A percentile compares a stretch with the other conserved stretches of the same genome.
Conservation (phyloP, 2,797 vertebrate species). For the Phrynocephalus forsythii region DNA sequence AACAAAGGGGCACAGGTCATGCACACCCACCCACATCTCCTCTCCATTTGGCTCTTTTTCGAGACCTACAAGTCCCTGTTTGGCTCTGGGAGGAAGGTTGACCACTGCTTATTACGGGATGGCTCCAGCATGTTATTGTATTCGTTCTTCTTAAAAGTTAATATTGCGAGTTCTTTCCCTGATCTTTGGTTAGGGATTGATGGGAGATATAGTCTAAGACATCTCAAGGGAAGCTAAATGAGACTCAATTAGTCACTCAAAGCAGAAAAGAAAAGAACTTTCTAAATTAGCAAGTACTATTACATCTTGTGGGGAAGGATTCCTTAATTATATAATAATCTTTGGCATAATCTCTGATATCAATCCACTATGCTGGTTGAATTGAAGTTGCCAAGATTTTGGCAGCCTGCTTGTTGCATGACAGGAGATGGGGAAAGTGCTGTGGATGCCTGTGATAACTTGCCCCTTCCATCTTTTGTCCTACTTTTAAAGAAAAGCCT, state of each 20-base stretch:
- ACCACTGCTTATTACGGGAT: no score
- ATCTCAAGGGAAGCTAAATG: not conserved
- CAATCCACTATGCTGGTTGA: not conserved
- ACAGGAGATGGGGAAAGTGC: not conserved
- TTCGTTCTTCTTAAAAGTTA: no score
- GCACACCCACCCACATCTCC: no score
- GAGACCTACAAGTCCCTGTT: no score
- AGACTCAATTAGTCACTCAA: not conserved
- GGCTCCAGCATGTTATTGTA: no score
- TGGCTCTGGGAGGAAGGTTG: no score
- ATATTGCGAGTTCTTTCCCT: no score
- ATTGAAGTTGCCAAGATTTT: not conserved
- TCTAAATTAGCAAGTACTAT: not conserved
- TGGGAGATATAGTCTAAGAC: not conserved
- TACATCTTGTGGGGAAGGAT: not conserved
- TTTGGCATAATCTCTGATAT: not conserved
- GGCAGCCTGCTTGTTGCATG: not conserved
- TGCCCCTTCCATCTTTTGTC: not conserved
- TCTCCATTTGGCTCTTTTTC: no score
- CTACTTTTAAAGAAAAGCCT: not conserved
- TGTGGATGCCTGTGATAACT: no score
- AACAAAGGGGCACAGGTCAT: no score
- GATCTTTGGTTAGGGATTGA: not conserved
- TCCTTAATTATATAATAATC: not conserved
- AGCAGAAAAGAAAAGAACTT: not conserved